Base-by-base conservation (phyloP, 2,888 invertebrate genomes). In the Vesta saturnalis region DNA sequence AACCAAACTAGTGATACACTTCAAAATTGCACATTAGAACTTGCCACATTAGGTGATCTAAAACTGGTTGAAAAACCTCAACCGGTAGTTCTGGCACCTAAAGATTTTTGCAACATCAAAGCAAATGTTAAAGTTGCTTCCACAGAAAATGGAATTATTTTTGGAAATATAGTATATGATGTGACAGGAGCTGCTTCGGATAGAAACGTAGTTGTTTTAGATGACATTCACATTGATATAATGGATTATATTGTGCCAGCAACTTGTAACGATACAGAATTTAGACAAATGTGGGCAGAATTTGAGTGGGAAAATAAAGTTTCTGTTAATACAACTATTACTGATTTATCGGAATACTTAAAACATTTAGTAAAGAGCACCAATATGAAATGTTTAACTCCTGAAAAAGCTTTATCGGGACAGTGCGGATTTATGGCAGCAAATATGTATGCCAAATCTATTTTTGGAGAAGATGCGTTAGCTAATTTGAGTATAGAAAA, bases 261-360 rank as follows among this genome's bases (percentile, higher is more conserved):
- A 14, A 85, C 88, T 46, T 99, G 99, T 84, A 94, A 92, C 60
- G 99, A 99, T 84, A 91, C 92, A 0, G 99, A 99, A 86, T 99
- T 99, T 88, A 86, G 99, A 4, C 93, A 95, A 85, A 99, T 99
- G 99, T 99, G 99, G 99, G 96, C 97, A 1, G 99, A 99, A 87
- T 99, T 99, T 86, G 99, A 99, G 85, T 99, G 99, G 99, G 99
- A 99, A 87, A 99, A 99, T 85, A 99, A 99, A 89, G 97, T 78
- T 1, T 75, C 78, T 3, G 78, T 78, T 3, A 74, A 96, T 83
- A 99, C 99, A 0, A 92, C 92, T 58, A 91, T 99, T 73, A 94
- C 94, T 0, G 97, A 98, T 83, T 87, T 99, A 65, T 90, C 94
- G 73, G 96, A 96, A 74, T 99, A 98, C 85, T 87, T 99, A 63